phyloP scores from a whole-genome alignment of 2,888 invertebrate species.

The Gerosis bhagava region DNA sequence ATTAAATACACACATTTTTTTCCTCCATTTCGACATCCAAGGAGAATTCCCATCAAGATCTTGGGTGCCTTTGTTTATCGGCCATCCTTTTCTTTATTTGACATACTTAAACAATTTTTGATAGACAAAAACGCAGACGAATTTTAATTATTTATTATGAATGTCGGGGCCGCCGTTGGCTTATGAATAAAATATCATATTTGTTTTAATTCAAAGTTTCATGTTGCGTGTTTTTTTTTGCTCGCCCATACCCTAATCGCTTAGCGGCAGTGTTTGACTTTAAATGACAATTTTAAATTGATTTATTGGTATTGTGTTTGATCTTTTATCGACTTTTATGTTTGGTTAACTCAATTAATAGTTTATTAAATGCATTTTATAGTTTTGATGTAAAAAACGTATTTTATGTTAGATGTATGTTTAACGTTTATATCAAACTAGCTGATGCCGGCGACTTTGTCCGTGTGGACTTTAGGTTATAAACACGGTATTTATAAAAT shows the following conservation, averaged over 20 bases:
- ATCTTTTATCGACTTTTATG: background rate
- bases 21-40: conserved; percentile 38
- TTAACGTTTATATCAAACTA: no score
- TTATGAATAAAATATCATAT: conserved; percentile 44
- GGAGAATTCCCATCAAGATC: conserved; percentile 52
- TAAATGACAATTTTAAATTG: conserved; percentile 12
- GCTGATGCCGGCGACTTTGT: no score
- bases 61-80: conserved; percentile 47
- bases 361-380: no score
- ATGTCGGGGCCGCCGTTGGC: conserved; percentile 38
- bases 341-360: conserved; percentile 2
- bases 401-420: no score
- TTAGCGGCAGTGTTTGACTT: conserved; percentile 8
- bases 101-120: conserved; percentile 50
- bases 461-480: no score
- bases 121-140: conserved; percentile 47
- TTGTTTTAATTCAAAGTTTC: conserved; percentile 30
- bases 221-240: conserved; percentile 7
- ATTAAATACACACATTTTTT: conserved; percentile 46
- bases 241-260: conserved; percentile 4
- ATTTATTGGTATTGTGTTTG: conserved; percentile 6
- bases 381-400: no score
- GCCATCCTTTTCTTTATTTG: conserved; percentile 54
- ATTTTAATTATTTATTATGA: conserved; percentile 49
- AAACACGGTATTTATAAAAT: no score